Percentiles rank a stretch among this genome's conserved stretches.
phyloP scores from a whole-genome alignment of 2,113 vertebrate genomes.

The Bombycilla garrulus region DNA sequence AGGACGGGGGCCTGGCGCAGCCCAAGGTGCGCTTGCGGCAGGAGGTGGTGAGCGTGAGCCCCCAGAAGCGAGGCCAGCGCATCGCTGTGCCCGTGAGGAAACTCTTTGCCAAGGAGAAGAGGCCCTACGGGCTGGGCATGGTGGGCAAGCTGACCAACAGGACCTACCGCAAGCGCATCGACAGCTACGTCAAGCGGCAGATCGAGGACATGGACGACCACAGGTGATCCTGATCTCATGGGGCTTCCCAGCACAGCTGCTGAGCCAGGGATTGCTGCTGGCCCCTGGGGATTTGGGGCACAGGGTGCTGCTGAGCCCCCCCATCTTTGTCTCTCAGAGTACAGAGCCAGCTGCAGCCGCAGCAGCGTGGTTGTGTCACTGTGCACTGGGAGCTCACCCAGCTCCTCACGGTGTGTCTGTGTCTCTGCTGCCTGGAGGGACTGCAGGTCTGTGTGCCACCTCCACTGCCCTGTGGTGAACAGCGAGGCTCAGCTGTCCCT shows the following conservation, averaged over 20 bases:
- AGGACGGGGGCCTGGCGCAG: slow-evolving; percentile 82
- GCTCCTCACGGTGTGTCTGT: rapidly evolving
- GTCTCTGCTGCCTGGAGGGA: background rate
- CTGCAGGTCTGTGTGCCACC: background rate
- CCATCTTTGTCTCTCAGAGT: background rate
- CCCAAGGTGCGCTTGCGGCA: slow-evolving; percentile 93
- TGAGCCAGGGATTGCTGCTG: rapidly evolving
- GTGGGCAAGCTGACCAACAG: slow-evolving; percentile 97
- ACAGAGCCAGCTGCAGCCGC: background rate
- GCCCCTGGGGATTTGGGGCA: no score
- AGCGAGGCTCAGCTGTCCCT: background rate
- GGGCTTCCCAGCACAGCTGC: background rate
- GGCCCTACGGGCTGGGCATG: slow-evolving; percentile 95
- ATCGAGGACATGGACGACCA: slow-evolving; percentile 99
- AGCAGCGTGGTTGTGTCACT: rapidly evolving
- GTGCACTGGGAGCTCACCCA: background rate
- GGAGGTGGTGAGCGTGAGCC: slow-evolving; percentile 91
- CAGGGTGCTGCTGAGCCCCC: background rate
- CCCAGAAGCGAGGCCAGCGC: slow-evolving; percentile 89
- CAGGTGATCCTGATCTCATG: slow-evolving; percentile 65
- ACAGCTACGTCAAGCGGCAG: slow-evolving; percentile 95
- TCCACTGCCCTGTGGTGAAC: background rate
- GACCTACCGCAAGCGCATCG: slow-evolving; percentile 95
- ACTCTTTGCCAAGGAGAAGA: slow-evolving; percentile 93
- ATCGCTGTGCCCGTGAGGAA: slow-evolving; percentile 93